These are phyloP conservation scores for Orchesellides sinensis DNA, from an alignment of 2,888 invertebrate species.

Conservation along the genomic window DNA sequence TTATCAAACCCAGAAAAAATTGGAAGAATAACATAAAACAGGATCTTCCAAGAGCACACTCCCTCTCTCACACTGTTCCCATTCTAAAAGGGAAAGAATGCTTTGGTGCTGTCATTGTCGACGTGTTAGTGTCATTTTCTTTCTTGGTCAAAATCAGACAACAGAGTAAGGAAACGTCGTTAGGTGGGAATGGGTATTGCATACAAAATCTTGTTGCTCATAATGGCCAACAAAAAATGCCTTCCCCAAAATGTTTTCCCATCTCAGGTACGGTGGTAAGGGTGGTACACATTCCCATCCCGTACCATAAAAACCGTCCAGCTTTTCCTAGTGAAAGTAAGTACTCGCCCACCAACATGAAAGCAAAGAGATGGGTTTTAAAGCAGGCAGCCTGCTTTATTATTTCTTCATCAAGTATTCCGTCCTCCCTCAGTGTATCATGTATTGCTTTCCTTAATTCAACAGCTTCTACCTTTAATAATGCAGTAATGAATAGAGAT, in stretches of 20 bases:
- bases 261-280: too few relatives aligned
- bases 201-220: slow-evolving; percentile 19
- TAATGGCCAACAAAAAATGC: slow-evolving; percentile 2
- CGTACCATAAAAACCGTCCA: too few relatives aligned
- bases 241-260: background rate
- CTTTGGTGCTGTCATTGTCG: slow-evolving; percentile 2
- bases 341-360: background rate
- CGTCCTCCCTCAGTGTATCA: background rate
- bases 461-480: slow-evolving; percentile 25
- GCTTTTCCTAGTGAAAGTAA: background rate
- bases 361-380: background rate
- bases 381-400: background rate
- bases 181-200: slow-evolving; percentile 28
- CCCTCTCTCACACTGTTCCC: too few relatives aligned
- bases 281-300: too few relatives aligned
- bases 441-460: slow-evolving; percentile 1
- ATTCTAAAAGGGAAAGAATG: background rate
- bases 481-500: slow-evolving; percentile 20
- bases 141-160: background rate
- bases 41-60: background rate
- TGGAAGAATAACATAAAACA: background rate
- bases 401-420: background rate
- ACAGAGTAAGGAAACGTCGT: slow-evolving; percentile 1
- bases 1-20: background rate
- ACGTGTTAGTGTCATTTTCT: slow-evolving; percentile 19